These are phyloP conservation scores for Montipora cactus DNA, from an alignment of 64 coral and sea anemone genomes.

Conservation along the genomic window DNA sequence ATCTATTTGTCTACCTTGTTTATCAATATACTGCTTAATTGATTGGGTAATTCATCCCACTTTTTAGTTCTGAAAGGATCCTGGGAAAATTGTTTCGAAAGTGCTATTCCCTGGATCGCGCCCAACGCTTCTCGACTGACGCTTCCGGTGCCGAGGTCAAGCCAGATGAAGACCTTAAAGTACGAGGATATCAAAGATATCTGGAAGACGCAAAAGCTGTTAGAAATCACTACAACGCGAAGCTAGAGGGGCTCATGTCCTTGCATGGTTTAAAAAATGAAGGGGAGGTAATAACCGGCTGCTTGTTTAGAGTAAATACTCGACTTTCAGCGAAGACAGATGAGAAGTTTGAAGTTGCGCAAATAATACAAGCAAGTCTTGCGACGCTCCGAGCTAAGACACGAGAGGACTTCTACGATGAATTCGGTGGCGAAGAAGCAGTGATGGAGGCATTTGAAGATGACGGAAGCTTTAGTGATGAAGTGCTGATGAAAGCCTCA, in stretches of 20 bases:
- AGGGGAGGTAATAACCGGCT: conserved; percentile 85
- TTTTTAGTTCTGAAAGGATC: conserved; percentile 73
- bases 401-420: conserved; percentile 72
- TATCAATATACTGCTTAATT: neutral
- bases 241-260: conserved; percentile 81
- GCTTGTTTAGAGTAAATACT: conserved; percentile 70
- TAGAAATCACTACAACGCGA: conserved; percentile 77
- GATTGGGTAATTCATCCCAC: neutral
- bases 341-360: conserved; percentile 87
- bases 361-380: conserved; percentile 87
- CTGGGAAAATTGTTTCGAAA: conserved; percentile 87
- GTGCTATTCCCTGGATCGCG: conserved; percentile 73
- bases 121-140: conserved; percentile 62
- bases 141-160: neutral
- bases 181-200: conserved; percentile 52
- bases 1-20: neutral
- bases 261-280: conserved; percentile 81
- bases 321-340: conserved; percentile 84
- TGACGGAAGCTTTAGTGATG: conserved; percentile 32
- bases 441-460: conserved; percentile 74
- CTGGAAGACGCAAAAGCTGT: conserved; percentile 52
- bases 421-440: conserved; percentile 77
- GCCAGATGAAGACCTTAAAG: conserved; percentile 72
- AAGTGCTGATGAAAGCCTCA: conserved; percentile 76
- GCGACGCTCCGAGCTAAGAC: conserved; percentile 59